A percentile compares a stretch with the other conserved stretches of the same genome.
These are phyloP conservation scores for Globia sparganii DNA, from an alignment of 2,888 invertebrate genomes.

Conservation along the genomic window DNA sequence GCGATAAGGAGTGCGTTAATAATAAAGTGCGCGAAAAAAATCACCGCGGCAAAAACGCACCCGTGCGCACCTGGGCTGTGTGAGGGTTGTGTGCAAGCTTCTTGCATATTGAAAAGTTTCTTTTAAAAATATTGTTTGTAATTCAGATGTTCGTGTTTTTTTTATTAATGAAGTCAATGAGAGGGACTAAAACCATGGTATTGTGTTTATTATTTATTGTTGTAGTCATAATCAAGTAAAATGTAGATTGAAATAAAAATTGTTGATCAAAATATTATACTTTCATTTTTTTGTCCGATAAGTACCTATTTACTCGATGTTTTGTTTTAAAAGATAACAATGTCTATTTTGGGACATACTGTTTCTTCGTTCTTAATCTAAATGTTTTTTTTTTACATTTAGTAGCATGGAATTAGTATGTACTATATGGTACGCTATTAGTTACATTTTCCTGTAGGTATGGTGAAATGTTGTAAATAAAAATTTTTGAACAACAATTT, in stretches of 20 bases:
- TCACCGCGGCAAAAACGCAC: too few relatives aligned
- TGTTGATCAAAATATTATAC: constrained; percentile 38
- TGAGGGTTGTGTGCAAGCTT: background rate
- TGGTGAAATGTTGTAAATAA: background rate
- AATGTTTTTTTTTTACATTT: too few relatives aligned
- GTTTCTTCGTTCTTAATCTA: too few relatives aligned
- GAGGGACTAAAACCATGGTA: constrained; percentile 33
- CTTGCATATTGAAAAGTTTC: constrained; percentile 22
- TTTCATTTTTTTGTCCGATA: background rate
- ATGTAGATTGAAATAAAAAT: constrained; percentile 56
- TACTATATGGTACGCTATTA: too few relatives aligned
- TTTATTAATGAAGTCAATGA: constrained; percentile 49
- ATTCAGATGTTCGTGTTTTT: constrained; percentile 4
- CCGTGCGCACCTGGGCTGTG: too few relatives aligned
- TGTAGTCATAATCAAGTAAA: constrained; percentile 57
- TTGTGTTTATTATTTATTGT: constrained; percentile 53
- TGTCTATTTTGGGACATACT: background rate
- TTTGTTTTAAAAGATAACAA: background rate
- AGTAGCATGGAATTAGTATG: too few relatives aligned
- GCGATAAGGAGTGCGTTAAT: too few relatives aligned
- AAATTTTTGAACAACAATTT: background rate
- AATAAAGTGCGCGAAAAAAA: too few relatives aligned
- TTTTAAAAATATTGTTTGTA: too few relatives aligned
- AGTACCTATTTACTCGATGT: background rate
- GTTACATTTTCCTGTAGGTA: too few relatives aligned